Base-by-base conservation (phyloP, 2,113 vertebrate genomes). In the Columba livia region DNA sequence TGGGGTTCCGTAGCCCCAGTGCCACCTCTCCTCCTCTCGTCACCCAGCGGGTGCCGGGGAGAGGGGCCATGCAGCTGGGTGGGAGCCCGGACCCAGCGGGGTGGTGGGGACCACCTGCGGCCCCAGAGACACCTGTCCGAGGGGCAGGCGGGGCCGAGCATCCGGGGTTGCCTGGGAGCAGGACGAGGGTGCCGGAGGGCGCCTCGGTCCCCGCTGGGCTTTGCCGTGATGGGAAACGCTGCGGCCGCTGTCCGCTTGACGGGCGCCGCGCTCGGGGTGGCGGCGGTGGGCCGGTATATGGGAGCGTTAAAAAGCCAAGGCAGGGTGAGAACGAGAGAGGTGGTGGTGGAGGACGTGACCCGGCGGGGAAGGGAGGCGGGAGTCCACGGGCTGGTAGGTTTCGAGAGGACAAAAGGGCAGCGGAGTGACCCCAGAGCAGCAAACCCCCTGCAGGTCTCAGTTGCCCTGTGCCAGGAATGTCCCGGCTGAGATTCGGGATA, bases 251-350 rank as follows among this genome's bases (percentile, higher is more conserved):
- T 23, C 32, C 5, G 31, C 32, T 20, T 10, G 80, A 15, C 36
- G 12, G 62, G 12, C 17, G 26, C 67, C 14, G 21, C 6, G 25
- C 40, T 32, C 12, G 21, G 34, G n/a, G 11, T 21, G 5, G 11
- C 7, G 32, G n/a, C 36, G 3, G 21, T 0, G n/a, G 40, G 8
- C 14, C 32, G 5, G 24, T 50, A 1, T 6, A 9, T 3, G 66
- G 44, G 50, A 69, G 57, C 14, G 20, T 10, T 89, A 6, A 18
- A 70, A 61, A 74, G 78, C 25, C 57, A 1, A 14, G 4, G 67
- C 15, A 0, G 57, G 38, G 36, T 11, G 60, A 40, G 8, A 2
- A 20, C 42, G 47, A 67, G 60, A 16, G 51, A 16, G 78, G 38
- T 38, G 61, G 57, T 24, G 1, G 36, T 25, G 83, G 11, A 61